Evolutionary conservation across 2,797 vertebrate genomes (phyloP), one percentile per base, ranked within the genome.

Genomic region (Enteromius mattozi): DNA sequence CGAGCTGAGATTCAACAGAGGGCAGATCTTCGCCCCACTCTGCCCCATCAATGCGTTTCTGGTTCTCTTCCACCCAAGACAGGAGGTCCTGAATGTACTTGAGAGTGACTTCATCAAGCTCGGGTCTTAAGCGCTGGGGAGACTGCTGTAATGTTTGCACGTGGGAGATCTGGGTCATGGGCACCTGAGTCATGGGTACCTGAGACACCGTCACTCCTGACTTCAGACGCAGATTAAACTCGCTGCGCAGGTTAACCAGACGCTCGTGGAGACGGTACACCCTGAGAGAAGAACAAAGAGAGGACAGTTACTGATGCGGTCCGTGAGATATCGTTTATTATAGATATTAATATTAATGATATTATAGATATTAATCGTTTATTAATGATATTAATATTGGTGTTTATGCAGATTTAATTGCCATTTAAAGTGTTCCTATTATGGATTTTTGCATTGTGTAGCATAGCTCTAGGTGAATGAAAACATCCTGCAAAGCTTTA

Each of bases 1-100:
- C 96, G 84, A 99, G 95, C 85, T 98, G 96, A 0, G 96, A 96
- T 92, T 99, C 97, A 24, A 98, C 97, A 0, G 95, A 95, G 86
- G 97, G 96, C 81, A 98, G 93, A 94, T 99, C 97, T 0, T 93
- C 91, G 0, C 97, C 98, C 98, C 97, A 99, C 89, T 98, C 96
- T 0, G 95, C 96, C 0, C 86, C 49, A 0, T 94, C 95, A 85
- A 98, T 89, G 0, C 96, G 94, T 4, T 91, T 93, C 94, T 99
- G 98, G 94, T 98, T 98, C 92, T 99, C 97, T 87, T 98, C 97
- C 88, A 98, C 96, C 98, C 98, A 99, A 83, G 93, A 94, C 91
- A 98, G 93, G 80, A 99, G 94, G 49, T 98, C 97, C 78, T 96
- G 96, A 88, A 97, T 94, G 92, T 99, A 98, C 16, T 96, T 94